phyloP scores from a whole-genome alignment of 2,888 invertebrate genomes.

The Napeogenes inachia region DNA sequence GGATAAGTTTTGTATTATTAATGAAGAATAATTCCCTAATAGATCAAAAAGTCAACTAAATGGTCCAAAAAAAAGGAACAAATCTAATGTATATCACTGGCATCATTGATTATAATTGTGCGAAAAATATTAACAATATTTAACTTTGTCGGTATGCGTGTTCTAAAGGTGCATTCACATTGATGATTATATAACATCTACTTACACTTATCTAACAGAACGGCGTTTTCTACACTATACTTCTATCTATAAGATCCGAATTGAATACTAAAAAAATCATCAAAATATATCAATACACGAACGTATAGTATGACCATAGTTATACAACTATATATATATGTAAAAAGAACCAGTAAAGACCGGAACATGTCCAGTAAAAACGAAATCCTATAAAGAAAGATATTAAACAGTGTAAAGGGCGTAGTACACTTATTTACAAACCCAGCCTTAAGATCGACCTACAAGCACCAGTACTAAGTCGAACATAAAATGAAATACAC shows the following conservation, averaged over 20 bases:
- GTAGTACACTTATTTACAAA: slow-evolving; percentile 71
- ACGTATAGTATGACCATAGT: slow-evolving; percentile 12
- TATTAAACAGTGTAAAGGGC: slow-evolving; percentile 66
- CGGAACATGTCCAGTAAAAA: slow-evolving; percentile 5
- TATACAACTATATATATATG: slow-evolving; percentile 5
- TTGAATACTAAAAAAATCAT: slow-evolving; percentile 22
- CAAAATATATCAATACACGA: slow-evolving; percentile 38
- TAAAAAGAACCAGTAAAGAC: slow-evolving; percentile 4
- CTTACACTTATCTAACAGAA: slow-evolving; percentile 62
- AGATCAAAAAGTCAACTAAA: too few relatives aligned
- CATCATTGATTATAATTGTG: neutral
- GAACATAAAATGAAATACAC: slow-evolving; percentile 72
- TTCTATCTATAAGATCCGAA: slow-evolving; percentile 34
- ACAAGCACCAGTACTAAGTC: slow-evolving; percentile 77
- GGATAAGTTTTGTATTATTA: too few relatives aligned
- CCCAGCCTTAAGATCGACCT: slow-evolving; percentile 76
- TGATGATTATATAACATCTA: slow-evolving; percentile 50
- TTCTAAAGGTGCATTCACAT: slow-evolving; percentile 65
- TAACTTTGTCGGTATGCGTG: slow-evolving; percentile 26
- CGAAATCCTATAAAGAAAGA: slow-evolving; percentile 4
- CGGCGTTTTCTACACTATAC: slow-evolving; percentile 53
- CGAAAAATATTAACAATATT: slow-evolving; percentile 19
- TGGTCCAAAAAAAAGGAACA: too few relatives aligned
- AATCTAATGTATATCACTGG: neutral
- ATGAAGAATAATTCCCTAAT: slow-evolving; percentile 25